A percentile compares a stretch with the other conserved stretches of the same genome.
phyloP scores from a whole-genome alignment of 1,140 invertebrate genomes.

The Lasioglossum baleicum region DNA sequence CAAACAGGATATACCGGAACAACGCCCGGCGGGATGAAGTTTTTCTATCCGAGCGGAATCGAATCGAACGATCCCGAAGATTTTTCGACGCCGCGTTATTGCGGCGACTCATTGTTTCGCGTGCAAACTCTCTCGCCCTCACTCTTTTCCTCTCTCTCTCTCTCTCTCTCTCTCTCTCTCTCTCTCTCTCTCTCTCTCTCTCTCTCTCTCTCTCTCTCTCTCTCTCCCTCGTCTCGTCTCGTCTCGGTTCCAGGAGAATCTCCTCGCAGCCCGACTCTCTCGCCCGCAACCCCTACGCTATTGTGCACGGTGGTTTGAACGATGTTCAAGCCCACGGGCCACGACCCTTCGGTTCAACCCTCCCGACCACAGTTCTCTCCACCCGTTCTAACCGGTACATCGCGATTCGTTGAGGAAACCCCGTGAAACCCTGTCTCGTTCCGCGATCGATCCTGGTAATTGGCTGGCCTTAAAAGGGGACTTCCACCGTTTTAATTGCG shows the following conservation, averaged over 20 bases:
- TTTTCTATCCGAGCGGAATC: not conserved
- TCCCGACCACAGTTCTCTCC: constrained; percentile 51
- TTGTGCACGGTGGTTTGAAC: constrained; percentile 62
- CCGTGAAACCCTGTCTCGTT: constrained; percentile 28
- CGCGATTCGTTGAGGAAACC: constrained; percentile 30
- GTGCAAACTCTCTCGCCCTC: constrained; percentile 17
- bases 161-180: not conserved
- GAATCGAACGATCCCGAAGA: not conserved
- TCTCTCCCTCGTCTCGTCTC: not conserved
- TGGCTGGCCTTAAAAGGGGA: constrained; percentile 32
- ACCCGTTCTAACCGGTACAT: constrained; percentile 41
- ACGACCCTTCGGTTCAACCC: constrained; percentile 62
- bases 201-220: not conserved
- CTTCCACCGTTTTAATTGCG: constrained; percentile 31
- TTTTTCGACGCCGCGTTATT: constrained; percentile 23
- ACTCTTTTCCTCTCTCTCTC: not conserved
- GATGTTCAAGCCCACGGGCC: constrained; percentile 59
- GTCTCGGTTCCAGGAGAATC: constrained; percentile 20
- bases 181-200: constrained; percentile 13
- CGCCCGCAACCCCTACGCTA: constrained; percentile 34
- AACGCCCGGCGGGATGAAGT: not conserved
- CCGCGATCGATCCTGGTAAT: constrained; percentile 42
- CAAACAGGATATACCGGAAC: not conserved
- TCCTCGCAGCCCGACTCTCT: constrained; percentile 28
- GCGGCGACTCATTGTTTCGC: constrained; percentile 8